Evolutionary conservation across 2,797 vertebrate genomes (phyloP), one percentile per base, ranked within the genome.

Genomic region (Hybognathus amarus): DNA sequence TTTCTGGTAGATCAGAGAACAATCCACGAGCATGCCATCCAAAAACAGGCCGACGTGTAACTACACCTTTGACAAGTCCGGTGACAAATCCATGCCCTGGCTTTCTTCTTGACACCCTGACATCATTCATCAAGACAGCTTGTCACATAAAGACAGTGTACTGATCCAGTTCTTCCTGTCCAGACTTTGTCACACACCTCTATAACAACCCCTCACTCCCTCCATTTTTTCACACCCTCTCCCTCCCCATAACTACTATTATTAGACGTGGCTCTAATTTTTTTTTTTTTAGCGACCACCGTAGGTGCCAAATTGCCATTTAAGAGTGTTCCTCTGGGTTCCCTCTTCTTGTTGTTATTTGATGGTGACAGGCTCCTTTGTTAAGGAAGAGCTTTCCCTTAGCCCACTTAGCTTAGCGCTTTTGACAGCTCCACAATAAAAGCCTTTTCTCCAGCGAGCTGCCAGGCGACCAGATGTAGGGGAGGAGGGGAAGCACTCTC

Each of bases 361-460:
- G 92, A 93, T 89, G 92, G 89, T 92, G 91, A 93, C 92, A 93
- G 91, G 89, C 90, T 88, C 88, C 90, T 90, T 92, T 93, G 91
- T 93, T 94, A 94, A 92, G 88, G 90, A 12, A n/a, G 85, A 91
- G 88, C 90, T 88, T 92, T 92, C 89, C 91, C 91, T 89, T 87
- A 91, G 89, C 87, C 91, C 90, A 91, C 93, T 94, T 92, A 94
- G 93, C 89, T 90, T 89, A 88, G 92, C 90, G 81, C 85, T 92
- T n/a, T 90, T 94, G 94, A 94, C 92, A 95, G 92, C 87, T 93
- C 90, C 90, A 95, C 92, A 95, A 94, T 92, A 92, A 91, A 87
- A 83, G 92, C 90, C 88, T 77, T 77, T 93, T 93, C 90, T 87
- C 90, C 89, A 80, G 84, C 91, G 92, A 93, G 91, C 90, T 93